A percentile compares a stretch with the other conserved stretches of the same genome.
Conservation (phyloP, 53 echinoderm and acorn worm species). For the Antedon mediterranea region DNA sequence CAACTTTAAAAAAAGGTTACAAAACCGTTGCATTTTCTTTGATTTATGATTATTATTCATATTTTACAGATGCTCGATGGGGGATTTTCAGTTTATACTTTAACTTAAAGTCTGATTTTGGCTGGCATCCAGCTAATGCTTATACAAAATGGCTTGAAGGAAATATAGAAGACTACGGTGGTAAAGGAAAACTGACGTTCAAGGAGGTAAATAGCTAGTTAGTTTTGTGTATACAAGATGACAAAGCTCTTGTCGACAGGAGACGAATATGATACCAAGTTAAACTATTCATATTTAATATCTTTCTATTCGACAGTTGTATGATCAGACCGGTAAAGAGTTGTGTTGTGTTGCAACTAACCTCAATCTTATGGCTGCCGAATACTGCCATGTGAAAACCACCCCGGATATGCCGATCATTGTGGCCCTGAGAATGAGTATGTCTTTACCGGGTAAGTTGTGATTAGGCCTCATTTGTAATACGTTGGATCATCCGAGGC, state of each 20-base stretch:
- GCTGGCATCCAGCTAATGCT: not conserved
- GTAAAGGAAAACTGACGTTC: not conserved
- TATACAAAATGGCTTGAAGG: not conserved
- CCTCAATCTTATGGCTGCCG: not conserved
- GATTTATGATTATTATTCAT: too few species aligned
- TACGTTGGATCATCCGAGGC: too few species aligned
- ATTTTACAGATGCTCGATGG: slow-evolving; percentile 3
- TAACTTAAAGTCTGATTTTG: not conserved
- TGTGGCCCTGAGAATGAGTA: not conserved
- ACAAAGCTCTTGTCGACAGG: too few species aligned
- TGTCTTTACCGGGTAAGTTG: slow-evolving; percentile 4
- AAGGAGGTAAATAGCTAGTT: not conserved
- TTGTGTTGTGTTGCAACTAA: slow-evolving; percentile 2
- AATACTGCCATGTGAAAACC: slow-evolving; percentile 9
- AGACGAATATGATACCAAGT: too few species aligned
- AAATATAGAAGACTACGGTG: not conserved
- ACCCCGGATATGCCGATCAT: not conserved
- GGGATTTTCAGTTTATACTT: not conserved
- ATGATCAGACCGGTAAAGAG: not conserved
- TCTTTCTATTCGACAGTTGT: not conserved
- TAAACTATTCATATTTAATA: too few species aligned
- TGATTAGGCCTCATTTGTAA: too few species aligned
- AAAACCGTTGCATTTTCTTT: too few species aligned
- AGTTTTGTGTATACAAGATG: not conserved
- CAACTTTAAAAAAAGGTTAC: too few species aligned